A percentile compares a stretch with the other conserved stretches of the same genome.
These are phyloP conservation scores for Channallabes apus DNA, from an alignment of 2,797 vertebrate species.

Conservation along the genomic window DNA sequence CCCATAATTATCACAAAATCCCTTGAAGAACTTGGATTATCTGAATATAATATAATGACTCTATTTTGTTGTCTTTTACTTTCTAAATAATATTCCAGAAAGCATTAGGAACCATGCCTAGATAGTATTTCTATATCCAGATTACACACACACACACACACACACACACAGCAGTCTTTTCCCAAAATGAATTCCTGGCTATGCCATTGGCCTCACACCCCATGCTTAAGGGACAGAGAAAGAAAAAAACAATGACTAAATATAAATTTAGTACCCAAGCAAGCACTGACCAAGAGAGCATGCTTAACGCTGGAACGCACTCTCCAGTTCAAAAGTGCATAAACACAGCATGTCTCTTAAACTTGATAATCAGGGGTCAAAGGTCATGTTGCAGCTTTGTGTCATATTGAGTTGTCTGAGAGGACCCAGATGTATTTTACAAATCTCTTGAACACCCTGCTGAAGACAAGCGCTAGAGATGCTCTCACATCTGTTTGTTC, in stretches of 20 bases:
- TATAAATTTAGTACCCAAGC: not conserved
- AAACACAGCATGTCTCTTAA: not conserved
- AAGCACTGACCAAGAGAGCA: not conserved
- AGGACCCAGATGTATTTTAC: not conserved
- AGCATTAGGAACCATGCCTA: not conserved
- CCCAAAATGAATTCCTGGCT: not conserved
- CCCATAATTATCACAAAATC: not conserved
- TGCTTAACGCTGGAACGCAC: too few species aligned
- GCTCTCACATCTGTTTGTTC: conserved; percentile 40
- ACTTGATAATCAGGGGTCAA: conserved; percentile 6
- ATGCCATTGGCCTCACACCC: not conserved
- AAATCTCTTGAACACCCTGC: not conserved
- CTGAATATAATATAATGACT: not conserved
- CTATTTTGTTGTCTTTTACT: not conserved
- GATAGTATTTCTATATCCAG: not conserved
- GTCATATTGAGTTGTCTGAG: not conserved
- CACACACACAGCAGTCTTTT: not conserved
- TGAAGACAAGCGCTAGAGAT: conserved; percentile 8
- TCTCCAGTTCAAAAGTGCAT: not conserved
- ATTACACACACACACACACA: not conserved
- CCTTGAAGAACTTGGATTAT: not conserved
- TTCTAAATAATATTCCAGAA: not conserved
- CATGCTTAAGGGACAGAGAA: not conserved
- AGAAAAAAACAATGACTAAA: not conserved
- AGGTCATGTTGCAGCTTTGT: not conserved